Evolutionary conservation across 2,888 invertebrate species (phyloP).

Genomic region (Caenorhabditis drosophilae): DNA sequence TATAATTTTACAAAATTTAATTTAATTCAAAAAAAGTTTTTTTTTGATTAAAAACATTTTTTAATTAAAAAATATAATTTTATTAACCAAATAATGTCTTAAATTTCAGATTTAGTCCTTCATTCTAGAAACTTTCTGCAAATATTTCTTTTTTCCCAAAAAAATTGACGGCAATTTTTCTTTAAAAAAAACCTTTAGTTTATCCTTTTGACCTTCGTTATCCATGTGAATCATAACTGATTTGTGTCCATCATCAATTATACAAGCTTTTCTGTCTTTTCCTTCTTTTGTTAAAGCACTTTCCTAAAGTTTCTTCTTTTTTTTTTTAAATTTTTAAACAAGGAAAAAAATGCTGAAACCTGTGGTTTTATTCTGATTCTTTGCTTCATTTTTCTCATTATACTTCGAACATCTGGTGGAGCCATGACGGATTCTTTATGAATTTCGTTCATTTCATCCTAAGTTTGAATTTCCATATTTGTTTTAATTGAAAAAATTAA

Average conservation of each 20-base stretch:
- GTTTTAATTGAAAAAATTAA: background rate
- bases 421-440: conserved; percentile 26
- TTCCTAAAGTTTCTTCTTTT: too few relatives aligned
- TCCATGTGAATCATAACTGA: conserved; percentile 39
- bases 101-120: too few relatives aligned
- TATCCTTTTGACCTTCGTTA: conserved; percentile 21
- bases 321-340: too few relatives aligned
- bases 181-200: conserved; percentile 1
- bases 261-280: conserved; percentile 9
- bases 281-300: conserved; percentile 18
- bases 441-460: conserved; percentile 34
- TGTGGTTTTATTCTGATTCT: conserved; percentile 4
- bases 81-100: too few relatives aligned
- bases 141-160: too few relatives aligned
- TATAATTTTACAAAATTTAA: too few relatives aligned
- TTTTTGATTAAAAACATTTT: too few relatives aligned
- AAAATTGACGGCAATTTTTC: too few relatives aligned
- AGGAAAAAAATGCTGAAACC: background rate
- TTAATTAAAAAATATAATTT: too few relatives aligned
- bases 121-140: too few relatives aligned
- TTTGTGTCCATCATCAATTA: conserved; percentile 29
- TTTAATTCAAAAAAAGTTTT: too few relatives aligned
- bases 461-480: background rate
- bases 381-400: conserved; percentile 23
- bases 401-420: conserved; percentile 28